Evolutionary conservation across 2,797 vertebrate species (phyloP).

Genomic region (Pogonophryne albipinna): DNA sequence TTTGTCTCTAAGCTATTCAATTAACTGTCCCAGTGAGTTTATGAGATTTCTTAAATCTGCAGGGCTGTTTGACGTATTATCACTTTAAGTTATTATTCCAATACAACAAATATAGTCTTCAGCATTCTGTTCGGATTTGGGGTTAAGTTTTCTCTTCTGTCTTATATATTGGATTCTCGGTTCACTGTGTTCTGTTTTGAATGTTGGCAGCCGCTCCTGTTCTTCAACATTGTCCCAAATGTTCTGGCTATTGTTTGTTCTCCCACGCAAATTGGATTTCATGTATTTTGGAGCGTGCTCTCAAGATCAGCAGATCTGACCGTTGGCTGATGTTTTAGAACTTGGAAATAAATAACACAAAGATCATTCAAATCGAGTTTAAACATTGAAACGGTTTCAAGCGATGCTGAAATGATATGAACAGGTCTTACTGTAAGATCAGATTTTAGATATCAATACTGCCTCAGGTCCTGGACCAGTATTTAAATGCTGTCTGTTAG

Average conservation of each 20-base stretch:
- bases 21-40: neutral
- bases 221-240: slow-evolving; percentile 51
- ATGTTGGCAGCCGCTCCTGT: slow-evolving; percentile 51
- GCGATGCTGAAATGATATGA: neutral
- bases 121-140: slow-evolving; percentile 38
- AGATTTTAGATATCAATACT: neutral
- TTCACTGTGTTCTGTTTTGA: slow-evolving; percentile 43
- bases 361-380: slow-evolving; percentile 28
- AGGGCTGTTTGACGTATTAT: slow-evolving; percentile 31
- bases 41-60: slow-evolving; percentile 14
- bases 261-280: slow-evolving; percentile 64
- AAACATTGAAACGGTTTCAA: slow-evolving; percentile 10
- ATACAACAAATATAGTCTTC: slow-evolving; percentile 11
- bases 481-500: slow-evolving; percentile 31
- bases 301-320: slow-evolving; percentile 53
- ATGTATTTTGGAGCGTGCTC: slow-evolving; percentile 45
- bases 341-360: slow-evolving; percentile 18
- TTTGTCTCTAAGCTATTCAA: neutral
- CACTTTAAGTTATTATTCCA: slow-evolving; percentile 17
- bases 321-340: slow-evolving; percentile 18
- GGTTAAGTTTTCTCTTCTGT: slow-evolving; percentile 36
- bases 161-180: slow-evolving; percentile 40
- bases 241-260: slow-evolving; percentile 64
- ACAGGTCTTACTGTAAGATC: slow-evolving; percentile 3
- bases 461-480: neutral